Evolutionary conservation across 2,797 vertebrate genomes (phyloP).

Genomic region (Cossypha niveicapilla): DNA sequence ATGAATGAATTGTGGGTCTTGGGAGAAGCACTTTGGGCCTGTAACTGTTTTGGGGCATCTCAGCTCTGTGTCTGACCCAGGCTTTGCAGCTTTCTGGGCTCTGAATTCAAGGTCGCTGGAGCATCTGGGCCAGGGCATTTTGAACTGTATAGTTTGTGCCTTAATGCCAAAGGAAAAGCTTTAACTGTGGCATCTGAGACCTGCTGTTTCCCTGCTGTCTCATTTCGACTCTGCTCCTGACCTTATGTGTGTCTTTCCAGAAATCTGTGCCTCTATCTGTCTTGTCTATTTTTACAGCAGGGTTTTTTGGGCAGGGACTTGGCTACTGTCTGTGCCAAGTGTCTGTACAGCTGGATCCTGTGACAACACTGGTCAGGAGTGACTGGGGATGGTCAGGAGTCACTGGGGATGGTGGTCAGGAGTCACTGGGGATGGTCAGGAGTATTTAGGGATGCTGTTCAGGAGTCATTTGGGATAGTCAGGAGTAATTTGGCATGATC

Average conservation of each 20-base stretch:
- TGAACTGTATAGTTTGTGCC: not conserved
- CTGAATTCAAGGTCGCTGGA: not conserved
- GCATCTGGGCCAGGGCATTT: not conserved
- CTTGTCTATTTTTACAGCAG: not conserved
- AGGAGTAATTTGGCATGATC: not conserved
- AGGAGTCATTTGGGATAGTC: not conserved
- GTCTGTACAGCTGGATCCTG: not conserved
- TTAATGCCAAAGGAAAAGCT: not conserved
- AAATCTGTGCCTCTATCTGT: conserved; percentile 31
- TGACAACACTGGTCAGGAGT: accelerated
- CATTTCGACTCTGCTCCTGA: not conserved
- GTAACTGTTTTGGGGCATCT: not conserved
- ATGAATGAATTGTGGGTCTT: not conserved
- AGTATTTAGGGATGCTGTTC: no score
- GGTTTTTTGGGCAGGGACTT: not conserved
- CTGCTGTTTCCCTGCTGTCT: not conserved
- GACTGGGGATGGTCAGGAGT: no score
- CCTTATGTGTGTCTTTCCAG: not conserved
- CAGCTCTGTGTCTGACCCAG: not conserved
- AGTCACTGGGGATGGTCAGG: no score
- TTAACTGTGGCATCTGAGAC: not conserved
- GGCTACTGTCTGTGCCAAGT: not conserved
- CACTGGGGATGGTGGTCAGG: accelerated
- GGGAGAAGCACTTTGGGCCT: not conserved
- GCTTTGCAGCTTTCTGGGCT: not conserved